A percentile compares a stretch with the other conserved stretches of the same genome.
These are phyloP conservation scores for Dryoscopus gambensis DNA, from an alignment of 2,113 vertebrate species.

Conservation along the genomic window DNA sequence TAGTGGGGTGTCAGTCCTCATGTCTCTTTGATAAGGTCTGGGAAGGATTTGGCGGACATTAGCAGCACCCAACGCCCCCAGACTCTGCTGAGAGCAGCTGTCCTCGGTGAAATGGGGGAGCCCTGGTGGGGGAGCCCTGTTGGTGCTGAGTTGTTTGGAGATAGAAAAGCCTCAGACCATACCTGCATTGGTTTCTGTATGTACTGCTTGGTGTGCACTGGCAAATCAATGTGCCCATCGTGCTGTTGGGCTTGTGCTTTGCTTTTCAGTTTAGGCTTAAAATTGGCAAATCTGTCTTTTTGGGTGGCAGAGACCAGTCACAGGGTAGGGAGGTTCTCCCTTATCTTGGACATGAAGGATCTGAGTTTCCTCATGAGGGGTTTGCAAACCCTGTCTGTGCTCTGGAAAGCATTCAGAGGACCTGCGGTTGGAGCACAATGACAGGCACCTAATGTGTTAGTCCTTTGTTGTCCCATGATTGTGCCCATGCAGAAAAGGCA, in stretches of 20 bases:
- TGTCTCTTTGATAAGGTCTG: neutral
- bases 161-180: neutral
- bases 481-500: neutral
- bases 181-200: neutral
- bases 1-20: neutral
- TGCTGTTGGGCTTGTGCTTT: neutral
- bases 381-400: neutral
- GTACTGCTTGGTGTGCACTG: neutral
- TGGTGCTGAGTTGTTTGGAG: neutral
- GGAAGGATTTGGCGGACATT: neutral
- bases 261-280: neutral
- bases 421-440: neutral
- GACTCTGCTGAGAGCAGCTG: neutral
- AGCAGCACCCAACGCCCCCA: neutral
- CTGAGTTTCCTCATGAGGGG: neutral
- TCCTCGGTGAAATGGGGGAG: neutral
- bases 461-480: neutral
- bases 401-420: neutral
- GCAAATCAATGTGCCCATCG: fast-evolving
- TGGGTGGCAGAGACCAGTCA: neutral
- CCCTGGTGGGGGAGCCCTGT: neutral
- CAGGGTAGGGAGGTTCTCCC: neutral
- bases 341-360: neutral
- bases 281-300: neutral
- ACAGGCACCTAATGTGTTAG: fast-evolving